Conservation (phyloP, 1,140 invertebrate genomes). For the Lepidotrigona ventralis region DNA sequence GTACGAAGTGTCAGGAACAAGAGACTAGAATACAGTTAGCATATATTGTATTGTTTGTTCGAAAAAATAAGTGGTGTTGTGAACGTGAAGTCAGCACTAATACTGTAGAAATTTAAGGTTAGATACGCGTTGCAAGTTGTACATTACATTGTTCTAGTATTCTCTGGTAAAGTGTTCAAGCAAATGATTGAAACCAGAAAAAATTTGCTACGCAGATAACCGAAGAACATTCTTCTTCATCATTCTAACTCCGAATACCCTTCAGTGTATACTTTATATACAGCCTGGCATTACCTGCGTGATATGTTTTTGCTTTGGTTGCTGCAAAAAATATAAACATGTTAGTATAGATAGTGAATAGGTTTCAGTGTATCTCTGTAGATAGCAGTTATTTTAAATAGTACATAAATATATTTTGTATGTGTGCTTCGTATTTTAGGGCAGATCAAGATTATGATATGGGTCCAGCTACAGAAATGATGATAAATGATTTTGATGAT, state of each 20-base stretch:
- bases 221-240: constrained; percentile 9
- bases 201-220: constrained; percentile 6
- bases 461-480: constrained; percentile 91
- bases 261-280: constrained; percentile 12
- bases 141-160: background rate
- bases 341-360: constrained; percentile 60
- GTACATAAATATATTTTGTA: background rate
- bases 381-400: background rate
- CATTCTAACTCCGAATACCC: constrained; percentile 10
- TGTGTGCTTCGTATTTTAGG: constrained; percentile 62
- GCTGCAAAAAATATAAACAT: constrained; percentile 65
- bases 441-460: constrained; percentile 83
- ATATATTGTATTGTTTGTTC: background rate
- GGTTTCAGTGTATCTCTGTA: too few species aligned
- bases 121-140: constrained; percentile 30
- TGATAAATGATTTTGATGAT: constrained; percentile 98
- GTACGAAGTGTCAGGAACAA: constrained; percentile 13
- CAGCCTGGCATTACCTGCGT: constrained; percentile 46
- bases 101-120: constrained; percentile 53
- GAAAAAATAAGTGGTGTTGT: constrained; percentile 9
- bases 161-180: background rate
- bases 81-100: constrained; percentile 24
- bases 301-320: constrained; percentile 64
- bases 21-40: background rate
- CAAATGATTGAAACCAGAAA: background rate